Base-by-base conservation (phyloP, 1,140 invertebrate genomes). In the Steinernema khuongi region DNA sequence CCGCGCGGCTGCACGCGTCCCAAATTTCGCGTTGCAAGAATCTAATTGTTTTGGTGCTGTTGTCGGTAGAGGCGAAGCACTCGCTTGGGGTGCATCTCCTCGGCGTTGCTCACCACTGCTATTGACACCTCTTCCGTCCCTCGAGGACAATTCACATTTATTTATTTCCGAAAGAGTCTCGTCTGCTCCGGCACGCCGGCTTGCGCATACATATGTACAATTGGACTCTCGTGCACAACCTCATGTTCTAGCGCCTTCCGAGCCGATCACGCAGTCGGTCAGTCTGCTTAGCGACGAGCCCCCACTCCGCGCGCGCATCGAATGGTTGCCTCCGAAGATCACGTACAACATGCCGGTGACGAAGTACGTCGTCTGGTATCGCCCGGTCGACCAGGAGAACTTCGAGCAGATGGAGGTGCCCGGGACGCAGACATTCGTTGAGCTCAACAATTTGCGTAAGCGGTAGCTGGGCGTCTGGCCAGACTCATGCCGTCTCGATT, bases 251-350 rank as follows among this genome's bases (percentile, higher is more conserved):
- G 81, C 82, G 11, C 82, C 82, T 7, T 71, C 77, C 29, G 69
- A 74, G 1, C 82, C 82, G n/a, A 74, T 81, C 31, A 79, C 80
- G 30, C 81, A 82, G 66, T 84, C 82, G 1, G 78, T 85, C 18
- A 72, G 50, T 2, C 70, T 82, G 19, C 44, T 83, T 28, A 50
- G 68, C 28, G 83, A 83, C 43, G 72, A 81, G 22, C 66, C 81
- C 7, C 83, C 83, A 1, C 41, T 84, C 0, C 36, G 73, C 22
- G 84, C 83, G 0, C 43, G 76, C 50, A 71, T 84, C 31, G 79
- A 85, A 72, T 84, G 82, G 82, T 77, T 81, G 28, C 70, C 77
- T 11, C 81, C 82, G 28, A 69, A 73, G 68, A 28, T 77, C 29
- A 83, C 70, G 1, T 79, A 72, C 36, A 71, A 79, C 36, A 69